Conservation (phyloP, 2,113 vertebrate genomes). For the Piprites chloris region DNA sequence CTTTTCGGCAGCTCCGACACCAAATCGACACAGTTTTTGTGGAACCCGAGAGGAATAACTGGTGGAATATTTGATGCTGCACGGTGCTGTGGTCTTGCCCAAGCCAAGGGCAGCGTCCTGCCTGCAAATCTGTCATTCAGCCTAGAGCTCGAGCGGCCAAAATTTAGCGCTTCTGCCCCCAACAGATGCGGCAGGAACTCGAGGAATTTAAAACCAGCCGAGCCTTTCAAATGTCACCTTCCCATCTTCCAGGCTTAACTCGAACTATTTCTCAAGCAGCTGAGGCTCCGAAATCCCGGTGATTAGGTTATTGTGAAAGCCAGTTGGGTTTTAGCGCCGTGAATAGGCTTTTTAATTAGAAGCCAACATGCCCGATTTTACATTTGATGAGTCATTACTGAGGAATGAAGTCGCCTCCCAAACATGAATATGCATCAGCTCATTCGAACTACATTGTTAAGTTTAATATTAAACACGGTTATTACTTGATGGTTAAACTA, state of each 20-base stretch:
- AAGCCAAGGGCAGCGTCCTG: neutral
- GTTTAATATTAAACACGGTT: slow-evolving; percentile 49
- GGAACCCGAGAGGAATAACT: fast-evolving
- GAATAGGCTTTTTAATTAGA: slow-evolving; percentile 50
- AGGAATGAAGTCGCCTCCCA: slow-evolving; percentile 67
- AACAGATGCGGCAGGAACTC: neutral
- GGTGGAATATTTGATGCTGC: neutral
- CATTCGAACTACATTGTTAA: slow-evolving; percentile 3
- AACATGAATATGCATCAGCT: slow-evolving; percentile 65
- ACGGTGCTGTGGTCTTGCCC: neutral
- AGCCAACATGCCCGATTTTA: slow-evolving; percentile 57
- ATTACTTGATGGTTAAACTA: slow-evolving; percentile 27
- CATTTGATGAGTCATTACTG: slow-evolving; percentile 65
- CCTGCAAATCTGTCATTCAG: fast-evolving
- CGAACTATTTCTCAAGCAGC: neutral
- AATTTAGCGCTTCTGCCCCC: neutral
- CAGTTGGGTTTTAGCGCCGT: neutral
- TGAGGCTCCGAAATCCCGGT: neutral
- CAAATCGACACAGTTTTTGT: fast-evolving
- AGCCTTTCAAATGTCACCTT: neutral
- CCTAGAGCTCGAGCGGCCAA: neutral
- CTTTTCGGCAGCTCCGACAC: neutral
- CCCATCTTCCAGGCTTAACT: neutral
- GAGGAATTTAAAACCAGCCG: neutral
- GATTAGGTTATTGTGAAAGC: neutral